These are phyloP conservation scores for Lepidocyrtoides sp. DNA, from an alignment of 2,888 invertebrate genomes.

Conservation along the genomic window DNA sequence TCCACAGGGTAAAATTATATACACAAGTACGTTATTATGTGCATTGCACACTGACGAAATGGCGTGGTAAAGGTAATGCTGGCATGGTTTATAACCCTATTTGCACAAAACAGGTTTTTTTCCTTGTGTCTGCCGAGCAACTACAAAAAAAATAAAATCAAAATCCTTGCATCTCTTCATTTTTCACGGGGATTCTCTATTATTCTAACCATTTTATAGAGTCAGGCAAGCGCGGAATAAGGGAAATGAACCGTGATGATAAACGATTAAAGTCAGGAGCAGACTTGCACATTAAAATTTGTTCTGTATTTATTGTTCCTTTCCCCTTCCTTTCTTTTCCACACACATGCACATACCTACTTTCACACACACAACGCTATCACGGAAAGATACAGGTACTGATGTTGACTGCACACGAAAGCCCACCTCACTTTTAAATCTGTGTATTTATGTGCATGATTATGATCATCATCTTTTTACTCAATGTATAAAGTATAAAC, in stretches of 20 bases:
- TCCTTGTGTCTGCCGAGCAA: conserved; percentile 37
- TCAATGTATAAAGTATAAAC: too few species aligned
- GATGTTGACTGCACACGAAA: background rate
- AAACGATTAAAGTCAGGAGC: conserved; percentile 78
- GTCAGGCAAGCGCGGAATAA: conserved; percentile 67
- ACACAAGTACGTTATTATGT: too few species aligned
- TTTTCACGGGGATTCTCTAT: conserved; percentile 20
- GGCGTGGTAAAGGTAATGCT: conserved; percentile 40
- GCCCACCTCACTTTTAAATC: conserved; percentile 46
- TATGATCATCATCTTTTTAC: conserved; percentile 58
- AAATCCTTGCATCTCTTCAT: background rate
- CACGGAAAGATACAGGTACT: background rate
- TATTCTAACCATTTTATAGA: conserved; percentile 60
- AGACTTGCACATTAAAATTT: conserved; percentile 77
- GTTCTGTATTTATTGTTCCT: conserved; percentile 73
- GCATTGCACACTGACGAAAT: background rate
- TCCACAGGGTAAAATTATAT: too few species aligned
- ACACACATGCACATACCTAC: background rate
- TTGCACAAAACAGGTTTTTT: conserved; percentile 69
- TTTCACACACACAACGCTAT: background rate
- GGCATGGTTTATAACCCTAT: conserved; percentile 75
- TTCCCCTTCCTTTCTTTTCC: conserved; percentile 38
- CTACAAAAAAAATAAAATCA: background rate
- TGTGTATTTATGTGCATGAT: conserved; percentile 71
- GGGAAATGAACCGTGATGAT: conserved; percentile 79